phyloP scores from a whole-genome alignment of 2,888 invertebrate species.

The Fabriciana adippe region DNA sequence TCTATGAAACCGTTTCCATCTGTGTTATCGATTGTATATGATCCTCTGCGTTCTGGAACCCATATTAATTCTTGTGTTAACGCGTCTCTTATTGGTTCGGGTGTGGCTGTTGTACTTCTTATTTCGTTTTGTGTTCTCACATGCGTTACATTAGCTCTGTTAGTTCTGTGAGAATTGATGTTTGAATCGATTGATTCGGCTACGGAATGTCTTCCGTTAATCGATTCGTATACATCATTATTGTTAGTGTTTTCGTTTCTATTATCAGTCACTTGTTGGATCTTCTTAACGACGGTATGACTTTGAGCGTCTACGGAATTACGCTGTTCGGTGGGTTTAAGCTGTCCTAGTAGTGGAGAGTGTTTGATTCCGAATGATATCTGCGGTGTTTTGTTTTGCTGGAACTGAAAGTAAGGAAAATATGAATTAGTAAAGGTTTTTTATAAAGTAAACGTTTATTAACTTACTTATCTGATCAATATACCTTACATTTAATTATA shows the following conservation, averaged over 20 bases:
- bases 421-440: not conserved
- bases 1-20: conserved; percentile 62
- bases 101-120: conserved; percentile 66
- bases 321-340: conserved; percentile 60
- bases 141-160: conserved; percentile 63
- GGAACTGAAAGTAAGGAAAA: conserved; percentile 57
- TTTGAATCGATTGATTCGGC: conserved; percentile 38
- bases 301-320: conserved; percentile 45
- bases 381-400: conserved; percentile 65
- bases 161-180: conserved; percentile 44
- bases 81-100: conserved; percentile 68
- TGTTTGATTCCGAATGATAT: conserved; percentile 93
- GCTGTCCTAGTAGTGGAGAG: conserved; percentile 86
- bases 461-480: too few relatives aligned
- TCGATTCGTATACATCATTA: conserved; percentile 11
- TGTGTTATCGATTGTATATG: conserved; percentile 71
- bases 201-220: conserved; percentile 6
- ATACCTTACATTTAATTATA: too few relatives aligned
- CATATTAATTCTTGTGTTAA: conserved; percentile 72
- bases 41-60: conserved; percentile 73
- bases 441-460: too few relatives aligned
- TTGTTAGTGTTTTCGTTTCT: conserved; percentile 24
- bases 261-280: not conserved
- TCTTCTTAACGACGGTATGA: conserved; percentile 33
- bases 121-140: conserved; percentile 61